Evolutionary conservation across 2,113 vertebrate species (phyloP).

Genomic region (Marcusenius ussheri): DNA sequence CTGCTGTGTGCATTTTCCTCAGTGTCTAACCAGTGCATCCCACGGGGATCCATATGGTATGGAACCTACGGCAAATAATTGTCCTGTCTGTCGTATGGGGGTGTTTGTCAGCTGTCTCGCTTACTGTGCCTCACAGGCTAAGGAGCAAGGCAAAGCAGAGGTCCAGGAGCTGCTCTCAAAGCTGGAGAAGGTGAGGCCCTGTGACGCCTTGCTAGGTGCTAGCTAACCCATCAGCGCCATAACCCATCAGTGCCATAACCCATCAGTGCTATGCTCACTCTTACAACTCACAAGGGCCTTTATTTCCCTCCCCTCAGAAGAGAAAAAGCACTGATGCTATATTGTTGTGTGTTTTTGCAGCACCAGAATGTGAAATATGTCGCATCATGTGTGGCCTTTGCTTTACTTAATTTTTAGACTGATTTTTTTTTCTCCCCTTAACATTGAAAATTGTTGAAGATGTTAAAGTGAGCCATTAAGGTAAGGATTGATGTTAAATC

Average conservation of each 20-base stretch:
- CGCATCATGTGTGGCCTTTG: background rate
- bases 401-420: background rate
- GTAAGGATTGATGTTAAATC: background rate
- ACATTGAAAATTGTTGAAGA: background rate
- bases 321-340: background rate
- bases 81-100: background rate
- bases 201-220: background rate
- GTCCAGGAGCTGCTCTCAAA: slow-evolving; percentile 78
- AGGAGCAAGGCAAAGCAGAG: slow-evolving; percentile 90
- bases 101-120: background rate
- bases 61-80: no score
- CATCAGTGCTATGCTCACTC: background rate
- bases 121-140: slow-evolving; percentile 64
- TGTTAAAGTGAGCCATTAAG: background rate
- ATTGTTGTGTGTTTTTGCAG: background rate
- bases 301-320: background rate
- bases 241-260: background rate
- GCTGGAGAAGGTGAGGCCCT: slow-evolving; percentile 79
- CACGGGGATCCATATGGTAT: background rate
- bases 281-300: background rate
- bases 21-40: background rate
- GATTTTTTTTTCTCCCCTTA: background rate
- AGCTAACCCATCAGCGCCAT: background rate
- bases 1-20: background rate
- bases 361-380: background rate